Evolutionary conservation across 2,888 invertebrate genomes (phyloP).

Genomic region (Synanthedon andrenaeformis): DNA sequence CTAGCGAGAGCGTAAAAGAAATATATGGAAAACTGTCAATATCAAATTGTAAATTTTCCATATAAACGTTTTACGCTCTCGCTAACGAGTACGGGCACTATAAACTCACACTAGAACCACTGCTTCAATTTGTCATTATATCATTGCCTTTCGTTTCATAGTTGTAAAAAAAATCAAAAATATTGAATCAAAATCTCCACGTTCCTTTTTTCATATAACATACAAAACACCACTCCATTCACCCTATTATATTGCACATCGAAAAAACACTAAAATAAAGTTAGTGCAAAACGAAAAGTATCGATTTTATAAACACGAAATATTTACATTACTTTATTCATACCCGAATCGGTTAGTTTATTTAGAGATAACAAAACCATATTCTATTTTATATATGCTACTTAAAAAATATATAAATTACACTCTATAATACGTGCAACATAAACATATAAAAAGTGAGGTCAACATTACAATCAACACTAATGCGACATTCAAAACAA

Average conservation of each 20-base stretch:
- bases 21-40: too few species aligned
- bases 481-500: too few species aligned
- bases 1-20: too few species aligned
- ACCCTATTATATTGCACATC: conserved; percentile 29
- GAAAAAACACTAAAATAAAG: conserved; percentile 21
- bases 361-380: conserved; percentile 7
- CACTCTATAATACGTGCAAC: background rate
- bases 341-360: conserved; percentile 1
- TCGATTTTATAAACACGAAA: conserved; percentile 2
- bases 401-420: conserved; percentile 1
- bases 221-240: conserved; percentile 6
- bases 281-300: conserved; percentile 11
- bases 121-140: too few species aligned
- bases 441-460: conserved; percentile 21
- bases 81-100: too few species aligned
- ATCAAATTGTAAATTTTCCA: too few species aligned
- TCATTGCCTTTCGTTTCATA: too few species aligned
- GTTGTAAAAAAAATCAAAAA: too few species aligned
- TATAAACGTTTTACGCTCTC: too few species aligned
- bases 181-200: too few species aligned
- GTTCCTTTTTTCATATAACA: too few species aligned
- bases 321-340: conserved; percentile 3
- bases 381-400: conserved; percentile 14
- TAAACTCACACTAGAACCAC: too few species aligned
- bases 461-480: conserved; percentile 8